Evolutionary conservation across 2,113 vertebrate species (phyloP).

Genomic region (Serilophus lunatus): DNA sequence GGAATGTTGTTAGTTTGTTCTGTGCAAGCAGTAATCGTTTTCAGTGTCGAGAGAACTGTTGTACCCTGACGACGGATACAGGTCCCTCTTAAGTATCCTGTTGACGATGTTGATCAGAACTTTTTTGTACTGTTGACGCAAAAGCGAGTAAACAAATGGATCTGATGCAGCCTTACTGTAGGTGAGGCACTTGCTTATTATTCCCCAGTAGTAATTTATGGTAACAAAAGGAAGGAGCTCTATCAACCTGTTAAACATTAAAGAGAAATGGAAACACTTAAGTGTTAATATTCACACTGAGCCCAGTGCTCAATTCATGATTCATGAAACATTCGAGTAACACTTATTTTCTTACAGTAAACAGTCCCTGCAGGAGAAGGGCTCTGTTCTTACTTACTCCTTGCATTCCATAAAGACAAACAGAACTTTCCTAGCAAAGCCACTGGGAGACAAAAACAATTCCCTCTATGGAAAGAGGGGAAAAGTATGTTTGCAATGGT

Average conservation of each 20-base stretch:
- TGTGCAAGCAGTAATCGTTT: conserved; percentile 71
- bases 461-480: not conserved
- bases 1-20: conserved; percentile 57
- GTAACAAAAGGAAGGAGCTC: conserved; percentile 76
- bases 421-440: not conserved
- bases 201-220: conserved; percentile 76
- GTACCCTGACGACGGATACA: conserved; percentile 68
- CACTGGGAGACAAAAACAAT: not conserved
- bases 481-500: not conserved
- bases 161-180: conserved; percentile 80
- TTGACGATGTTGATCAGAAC: conserved; percentile 73
- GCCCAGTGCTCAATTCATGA: not conserved
- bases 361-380: not conserved
- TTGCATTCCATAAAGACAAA: not conserved
- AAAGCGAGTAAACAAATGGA: conserved; percentile 78
- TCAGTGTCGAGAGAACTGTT: conserved; percentile 76
- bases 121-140: conserved; percentile 79
- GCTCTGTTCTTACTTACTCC: not conserved
- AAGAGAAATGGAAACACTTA: conserved; percentile 22
- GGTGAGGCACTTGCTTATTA: conserved; percentile 77
- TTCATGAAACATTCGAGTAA: conserved; percentile 36
- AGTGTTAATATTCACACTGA: not conserved
- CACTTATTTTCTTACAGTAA: not conserved
- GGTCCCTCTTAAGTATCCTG: conserved; percentile 70
- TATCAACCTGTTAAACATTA: conserved; percentile 75